Base-by-base conservation (phyloP, 2,797 vertebrate genomes). In the Coracias cyanogaster region DNA sequence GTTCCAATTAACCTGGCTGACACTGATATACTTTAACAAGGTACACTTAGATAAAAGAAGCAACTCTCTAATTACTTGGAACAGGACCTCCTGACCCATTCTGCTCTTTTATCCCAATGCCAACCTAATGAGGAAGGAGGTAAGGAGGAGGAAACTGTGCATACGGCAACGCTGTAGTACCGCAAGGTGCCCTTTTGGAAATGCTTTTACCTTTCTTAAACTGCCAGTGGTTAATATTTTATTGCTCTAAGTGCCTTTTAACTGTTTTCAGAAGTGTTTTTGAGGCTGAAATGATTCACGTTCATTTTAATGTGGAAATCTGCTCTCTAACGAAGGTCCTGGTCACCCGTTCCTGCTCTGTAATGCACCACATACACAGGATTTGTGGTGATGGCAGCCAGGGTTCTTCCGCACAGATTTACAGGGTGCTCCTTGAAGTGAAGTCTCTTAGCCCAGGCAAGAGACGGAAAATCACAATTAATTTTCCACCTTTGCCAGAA, bases 1-100 rank as follows among this genome's bases (percentile, higher is more conserved):
- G 98, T 98, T 98, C 98, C 98, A 98, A 98, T 98, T 98, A 98
- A 98, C 98, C 98, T 97, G 96, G 97, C 98, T 98, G 98, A 98
- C 98, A 98, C 98, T 97, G 98, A 98, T 98, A 98, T 98, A 98
- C 98, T 98, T 97, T 98, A 98, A 98, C 98, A 98, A 98, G 98
- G 98, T 97, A 98, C 97, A 96, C 97, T 98, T 98, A 98, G 98
- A 98, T 98, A 98, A 98, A 98, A 98, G 98, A 98, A 98, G 96
- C 96, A 98, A 98, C 98, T 98, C 98, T 98, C 98, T 98, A 98
- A 98, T 98, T 98, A 98, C 98, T 98, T 98, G 97, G 97, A 98
- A 97, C 52, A 24, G 97, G 97, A 98, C 98, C 98, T 98, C 96
- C 96, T 98, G 98, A 98, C 98, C 98, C 97, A 97, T 97, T 98